phyloP scores from a whole-genome alignment of 2,113 vertebrate species.

The Nannobrachium achirus region DNA sequence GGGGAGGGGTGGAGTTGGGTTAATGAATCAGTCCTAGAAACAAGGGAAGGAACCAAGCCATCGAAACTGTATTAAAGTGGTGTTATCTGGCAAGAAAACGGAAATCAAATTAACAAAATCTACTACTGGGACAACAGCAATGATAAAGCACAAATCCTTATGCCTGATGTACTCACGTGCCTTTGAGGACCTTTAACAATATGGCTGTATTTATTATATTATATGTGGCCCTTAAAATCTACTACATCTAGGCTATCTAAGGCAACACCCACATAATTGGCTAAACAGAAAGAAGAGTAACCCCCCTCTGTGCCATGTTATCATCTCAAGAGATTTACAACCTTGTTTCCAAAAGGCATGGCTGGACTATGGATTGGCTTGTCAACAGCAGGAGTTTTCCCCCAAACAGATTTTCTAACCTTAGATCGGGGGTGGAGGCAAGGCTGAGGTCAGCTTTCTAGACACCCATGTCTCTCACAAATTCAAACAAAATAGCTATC shows the following conservation, averaged over 20 bases:
- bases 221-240: neutral
- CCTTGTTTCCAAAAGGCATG: neutral
- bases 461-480: constrained; percentile 40
- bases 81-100: neutral
- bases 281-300: neutral
- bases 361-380: neutral
- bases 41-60: neutral
- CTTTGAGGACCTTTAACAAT: neutral
- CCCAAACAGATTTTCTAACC: constrained; percentile 12
- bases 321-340: neutral
- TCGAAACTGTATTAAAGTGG: neutral
- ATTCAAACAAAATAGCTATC: constrained; percentile 46
- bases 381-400: neutral
- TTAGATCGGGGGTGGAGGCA: constrained; percentile 10
- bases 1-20: too few relatives aligned
- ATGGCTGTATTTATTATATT: neutral
- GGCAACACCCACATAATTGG: neutral
- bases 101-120: too few relatives aligned
- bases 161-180: neutral
- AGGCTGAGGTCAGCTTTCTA: constrained; percentile 58
- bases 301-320: neutral
- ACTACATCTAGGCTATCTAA: too few relatives aligned
- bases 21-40: neutral
- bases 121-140: neutral
- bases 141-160: neutral